phyloP scores from a whole-genome alignment of 2,797 vertebrate genomes.

The Cetoscarus ocellatus region DNA sequence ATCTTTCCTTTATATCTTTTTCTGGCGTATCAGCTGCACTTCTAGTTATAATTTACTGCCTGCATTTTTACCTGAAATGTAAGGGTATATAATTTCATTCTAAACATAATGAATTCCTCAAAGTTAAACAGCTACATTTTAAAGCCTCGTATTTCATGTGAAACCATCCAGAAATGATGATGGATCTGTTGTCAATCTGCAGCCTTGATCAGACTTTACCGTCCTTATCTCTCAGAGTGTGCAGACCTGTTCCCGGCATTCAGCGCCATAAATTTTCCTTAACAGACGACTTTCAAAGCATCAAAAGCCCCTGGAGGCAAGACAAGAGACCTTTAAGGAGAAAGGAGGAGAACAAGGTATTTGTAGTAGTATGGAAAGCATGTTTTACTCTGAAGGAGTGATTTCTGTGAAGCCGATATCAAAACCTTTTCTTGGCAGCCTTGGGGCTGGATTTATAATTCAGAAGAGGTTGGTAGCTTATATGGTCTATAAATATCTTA shows the following conservation, averaged over 20 bases:
- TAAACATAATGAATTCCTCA: background rate
- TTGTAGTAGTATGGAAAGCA: background rate
- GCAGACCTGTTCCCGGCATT: background rate
- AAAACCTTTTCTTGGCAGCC: slow-evolving; percentile 8
- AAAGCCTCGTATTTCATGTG: background rate
- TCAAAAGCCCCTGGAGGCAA: background rate
- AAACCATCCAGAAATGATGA: background rate
- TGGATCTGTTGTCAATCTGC: background rate
- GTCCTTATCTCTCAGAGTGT: background rate
- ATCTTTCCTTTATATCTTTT: too few relatives aligned
- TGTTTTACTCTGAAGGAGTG: background rate
- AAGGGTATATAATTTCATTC: background rate
- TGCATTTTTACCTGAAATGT: too few relatives aligned
- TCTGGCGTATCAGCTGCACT: too few relatives aligned
- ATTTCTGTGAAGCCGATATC: slow-evolving; percentile 4
- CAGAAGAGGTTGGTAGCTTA: background rate
- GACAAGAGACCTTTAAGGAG: background rate
- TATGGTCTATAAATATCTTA: background rate
- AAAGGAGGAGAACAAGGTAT: background rate
- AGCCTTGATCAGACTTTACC: background rate
- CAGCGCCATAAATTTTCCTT: background rate
- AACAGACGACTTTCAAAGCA: background rate
- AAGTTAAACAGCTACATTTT: background rate
- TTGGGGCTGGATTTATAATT: background rate
- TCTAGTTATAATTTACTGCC: too few relatives aligned